phyloP scores from a whole-genome alignment of 2,797 vertebrate genomes.

The Neosilurus hyrtlii region DNA sequence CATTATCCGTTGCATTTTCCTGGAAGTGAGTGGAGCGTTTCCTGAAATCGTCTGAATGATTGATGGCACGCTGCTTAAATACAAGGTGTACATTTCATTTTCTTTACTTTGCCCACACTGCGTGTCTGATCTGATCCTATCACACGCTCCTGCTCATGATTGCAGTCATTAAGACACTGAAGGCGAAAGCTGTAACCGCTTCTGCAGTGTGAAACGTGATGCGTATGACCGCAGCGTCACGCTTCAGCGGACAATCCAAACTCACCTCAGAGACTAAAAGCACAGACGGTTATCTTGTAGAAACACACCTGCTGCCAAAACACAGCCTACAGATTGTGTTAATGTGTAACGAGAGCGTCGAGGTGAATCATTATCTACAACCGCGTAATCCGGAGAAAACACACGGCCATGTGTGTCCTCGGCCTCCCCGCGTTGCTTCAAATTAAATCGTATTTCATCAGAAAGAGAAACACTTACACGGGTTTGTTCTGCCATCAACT shows the following conservation, averaged over 20 bases:
- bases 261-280: neutral
- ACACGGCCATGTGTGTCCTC: neutral
- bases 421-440: conserved; percentile 44
- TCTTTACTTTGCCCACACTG: neutral
- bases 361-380: conserved; percentile 67
- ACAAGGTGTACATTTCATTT: neutral
- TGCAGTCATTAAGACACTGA: neutral
- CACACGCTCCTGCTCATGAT: neutral
- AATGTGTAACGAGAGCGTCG: conserved; percentile 66
- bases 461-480: neutral
- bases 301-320: conserved; percentile 16
- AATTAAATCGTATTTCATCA: neutral
- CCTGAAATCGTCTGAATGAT: neutral
- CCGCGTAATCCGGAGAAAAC: conserved; percentile 13
- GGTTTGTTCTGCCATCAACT: neutral
- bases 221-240: neutral
- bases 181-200: neutral
- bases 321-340: neutral
- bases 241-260: neutral
- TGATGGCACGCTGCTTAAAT: neutral
- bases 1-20: neutral
- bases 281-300: neutral
- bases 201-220: neutral
- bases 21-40: neutral
- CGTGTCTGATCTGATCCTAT: neutral